These are phyloP conservation scores for Smithornis capensis DNA, from an alignment of 2,113 vertebrate genomes.

Conservation along the genomic window DNA sequence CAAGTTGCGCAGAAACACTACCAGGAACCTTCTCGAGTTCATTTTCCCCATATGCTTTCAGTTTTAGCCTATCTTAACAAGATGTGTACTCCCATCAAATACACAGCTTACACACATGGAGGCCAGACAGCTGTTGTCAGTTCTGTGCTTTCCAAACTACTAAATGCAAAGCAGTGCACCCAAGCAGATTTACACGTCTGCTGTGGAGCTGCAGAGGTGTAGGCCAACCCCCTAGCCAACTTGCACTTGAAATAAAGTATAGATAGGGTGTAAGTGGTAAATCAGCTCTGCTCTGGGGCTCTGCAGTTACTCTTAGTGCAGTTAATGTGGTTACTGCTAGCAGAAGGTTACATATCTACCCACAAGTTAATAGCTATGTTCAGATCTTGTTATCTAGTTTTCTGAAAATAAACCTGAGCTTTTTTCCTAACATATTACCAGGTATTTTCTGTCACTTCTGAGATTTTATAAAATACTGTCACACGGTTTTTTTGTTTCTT, in stretches of 20 bases:
- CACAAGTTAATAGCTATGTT: background rate
- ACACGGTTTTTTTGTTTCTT: background rate
- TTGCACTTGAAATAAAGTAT: background rate
- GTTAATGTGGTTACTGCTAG: background rate
- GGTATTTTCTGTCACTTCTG: background rate
- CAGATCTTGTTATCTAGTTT: background rate
- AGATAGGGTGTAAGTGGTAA: background rate
- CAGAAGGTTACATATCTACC: conserved; percentile 7
- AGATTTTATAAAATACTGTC: background rate
- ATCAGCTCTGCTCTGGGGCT: background rate
- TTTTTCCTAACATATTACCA: background rate
- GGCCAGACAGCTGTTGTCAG: background rate
- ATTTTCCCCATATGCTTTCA: background rate
- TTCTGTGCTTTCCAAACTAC: background rate
- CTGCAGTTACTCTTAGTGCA: background rate
- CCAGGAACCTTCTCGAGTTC: background rate
- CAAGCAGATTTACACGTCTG: background rate
- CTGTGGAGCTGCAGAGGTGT: background rate
- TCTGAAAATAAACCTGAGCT: background rate
- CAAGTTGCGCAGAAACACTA: background rate
- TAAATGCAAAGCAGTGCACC: background rate
- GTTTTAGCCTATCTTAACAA: conserved; percentile 1
- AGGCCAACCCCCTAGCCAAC: background rate
- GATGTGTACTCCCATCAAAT: background rate
- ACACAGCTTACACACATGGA: fast-evolving